A percentile compares a stretch with the other conserved stretches of the same genome.
Evolutionary conservation across 2,797 vertebrate genomes (phyloP).

Genomic region (Hydrolagus colliei): DNA sequence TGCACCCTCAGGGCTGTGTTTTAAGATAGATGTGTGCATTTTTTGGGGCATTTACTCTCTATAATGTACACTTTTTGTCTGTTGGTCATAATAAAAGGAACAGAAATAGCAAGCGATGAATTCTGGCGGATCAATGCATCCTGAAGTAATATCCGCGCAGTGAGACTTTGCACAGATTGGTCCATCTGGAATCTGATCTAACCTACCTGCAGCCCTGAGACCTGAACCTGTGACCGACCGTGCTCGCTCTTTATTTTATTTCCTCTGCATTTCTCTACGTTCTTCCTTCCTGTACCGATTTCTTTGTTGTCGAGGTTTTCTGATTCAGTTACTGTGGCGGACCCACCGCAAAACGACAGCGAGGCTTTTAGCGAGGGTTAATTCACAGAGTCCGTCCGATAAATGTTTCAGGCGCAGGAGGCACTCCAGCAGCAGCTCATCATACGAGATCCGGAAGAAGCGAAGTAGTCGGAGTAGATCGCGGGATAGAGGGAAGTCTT

Average conservation of each 20-base stretch:
- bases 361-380: neutral
- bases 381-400: neutral
- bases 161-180: neutral
- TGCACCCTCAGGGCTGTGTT: neutral
- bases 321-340: neutral
- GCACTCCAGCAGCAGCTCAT: slow-evolving; percentile 87
- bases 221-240: neutral
- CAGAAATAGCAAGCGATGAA: neutral
- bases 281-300: too few species aligned
- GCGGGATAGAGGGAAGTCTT: slow-evolving; percentile 61
- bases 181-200: neutral
- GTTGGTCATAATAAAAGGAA: neutral
- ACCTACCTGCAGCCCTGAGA: neutral
- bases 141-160: neutral
- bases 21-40: neutral
- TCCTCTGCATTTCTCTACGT: too few species aligned
- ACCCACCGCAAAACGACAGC: neutral
- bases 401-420: slow-evolving; percentile 64
- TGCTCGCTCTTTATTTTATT: too few species aligned
- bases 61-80: neutral
- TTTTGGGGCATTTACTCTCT: neutral
- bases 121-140: neutral
- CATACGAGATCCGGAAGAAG: slow-evolving; percentile 76
- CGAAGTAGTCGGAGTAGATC: slow-evolving; percentile 74
- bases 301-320: neutral